Percentiles rank a stretch among this genome's conserved stretches.
Evolutionary conservation across 2,888 invertebrate genomes (phyloP).

Genomic region (Furcula furcula): DNA sequence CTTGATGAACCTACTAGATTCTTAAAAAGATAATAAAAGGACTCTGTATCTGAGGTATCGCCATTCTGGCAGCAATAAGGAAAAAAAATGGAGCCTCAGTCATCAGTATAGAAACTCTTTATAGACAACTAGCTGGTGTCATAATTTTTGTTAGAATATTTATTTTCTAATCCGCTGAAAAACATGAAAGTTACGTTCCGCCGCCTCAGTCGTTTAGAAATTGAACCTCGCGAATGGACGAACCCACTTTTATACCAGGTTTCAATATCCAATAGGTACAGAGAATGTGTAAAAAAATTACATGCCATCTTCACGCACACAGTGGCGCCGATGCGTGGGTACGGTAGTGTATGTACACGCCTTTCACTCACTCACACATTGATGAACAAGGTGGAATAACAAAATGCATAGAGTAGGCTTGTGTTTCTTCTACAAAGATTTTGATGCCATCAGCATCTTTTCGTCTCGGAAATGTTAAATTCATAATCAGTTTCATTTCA

Average conservation of each 20-base stretch:
- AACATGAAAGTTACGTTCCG: slow-evolving; percentile 38
- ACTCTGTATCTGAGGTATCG: too few relatives aligned
- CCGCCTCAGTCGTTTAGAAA: slow-evolving; percentile 48
- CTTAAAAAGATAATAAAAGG: too few relatives aligned
- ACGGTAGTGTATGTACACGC: slow-evolving; percentile 55
- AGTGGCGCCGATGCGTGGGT: slow-evolving; percentile 26
- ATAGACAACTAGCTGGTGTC: too few relatives aligned
- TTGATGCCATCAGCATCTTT: too few relatives aligned
- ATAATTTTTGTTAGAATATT: too few relatives aligned
- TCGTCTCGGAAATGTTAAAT: too few relatives aligned
- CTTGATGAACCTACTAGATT: too few relatives aligned
- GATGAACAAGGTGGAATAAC: slow-evolving; percentile 26
- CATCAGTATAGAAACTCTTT: too few relatives aligned
- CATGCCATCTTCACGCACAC: slow-evolving; percentile 63
- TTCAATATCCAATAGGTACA: slow-evolving; percentile 59
- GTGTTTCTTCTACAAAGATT: too few relatives aligned
- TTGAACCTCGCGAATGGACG: slow-evolving; percentile 48
- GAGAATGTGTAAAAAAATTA: slow-evolving; percentile 56
- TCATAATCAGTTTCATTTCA: too few relatives aligned
- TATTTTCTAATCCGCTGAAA: slow-evolving; percentile 28
- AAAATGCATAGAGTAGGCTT: slow-evolving; percentile 37
- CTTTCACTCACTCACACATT: slow-evolving; percentile 67
- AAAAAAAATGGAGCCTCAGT: too few relatives aligned
- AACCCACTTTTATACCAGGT: slow-evolving; percentile 68
- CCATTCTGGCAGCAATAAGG: too few relatives aligned